Conservation (phyloP, 2,888 invertebrate species). For the Lepetodrilus schrolli region DNA sequence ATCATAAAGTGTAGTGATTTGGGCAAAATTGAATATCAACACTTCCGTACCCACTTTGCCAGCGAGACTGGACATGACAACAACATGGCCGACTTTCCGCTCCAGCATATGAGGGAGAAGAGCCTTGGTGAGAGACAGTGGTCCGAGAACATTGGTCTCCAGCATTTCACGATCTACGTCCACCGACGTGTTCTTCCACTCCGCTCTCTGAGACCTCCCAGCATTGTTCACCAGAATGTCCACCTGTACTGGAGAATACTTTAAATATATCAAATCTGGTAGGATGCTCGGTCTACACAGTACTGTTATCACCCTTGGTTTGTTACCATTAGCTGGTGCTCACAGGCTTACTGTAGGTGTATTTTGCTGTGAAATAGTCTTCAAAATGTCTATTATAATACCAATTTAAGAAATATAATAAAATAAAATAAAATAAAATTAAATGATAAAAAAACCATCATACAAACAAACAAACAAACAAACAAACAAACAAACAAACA, state of each 20-base stretch:
- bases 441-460: too few species aligned
- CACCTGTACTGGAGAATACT: conserved; percentile 75
- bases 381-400: too few species aligned
- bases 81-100: conserved; percentile 81
- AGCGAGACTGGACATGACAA: conserved; percentile 85
- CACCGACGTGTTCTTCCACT: conserved; percentile 83
- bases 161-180: conserved; percentile 85
- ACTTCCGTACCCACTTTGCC: conserved; percentile 80
- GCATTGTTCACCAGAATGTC: conserved; percentile 89
- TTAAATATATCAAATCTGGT: too few species aligned
- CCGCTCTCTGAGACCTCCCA: conserved; percentile 85
- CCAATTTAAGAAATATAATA: too few species aligned
- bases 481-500: too few species aligned
- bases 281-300: too few species aligned
- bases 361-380: too few species aligned
- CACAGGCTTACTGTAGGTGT: too few species aligned
- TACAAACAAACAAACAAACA: too few species aligned
- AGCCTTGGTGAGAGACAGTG: conserved; percentile 82
- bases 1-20: not conserved
- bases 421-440: too few species aligned
- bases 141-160: conserved; percentile 85
- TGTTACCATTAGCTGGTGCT: too few species aligned
- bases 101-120: conserved; percentile 80
- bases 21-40: not conserved
- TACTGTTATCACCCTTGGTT: too few species aligned